Conservation (phyloP, 2,797 vertebrate genomes). For the Alca torda region DNA sequence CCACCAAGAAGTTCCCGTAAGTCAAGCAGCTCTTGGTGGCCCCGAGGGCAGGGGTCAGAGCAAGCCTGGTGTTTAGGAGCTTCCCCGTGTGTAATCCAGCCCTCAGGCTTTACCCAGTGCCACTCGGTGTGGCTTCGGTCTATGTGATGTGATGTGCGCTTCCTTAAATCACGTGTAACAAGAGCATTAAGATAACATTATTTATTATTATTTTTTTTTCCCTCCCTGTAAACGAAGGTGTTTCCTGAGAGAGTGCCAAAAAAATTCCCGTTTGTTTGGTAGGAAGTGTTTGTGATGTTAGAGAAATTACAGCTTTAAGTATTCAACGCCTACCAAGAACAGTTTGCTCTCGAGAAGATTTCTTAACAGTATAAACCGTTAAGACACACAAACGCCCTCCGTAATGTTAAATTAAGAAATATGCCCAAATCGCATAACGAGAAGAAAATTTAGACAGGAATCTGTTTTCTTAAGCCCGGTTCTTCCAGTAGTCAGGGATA, state of each 20-base stretch:
- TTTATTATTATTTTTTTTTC: not conserved
- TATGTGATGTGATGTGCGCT: not conserved
- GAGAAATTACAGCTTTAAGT: not conserved
- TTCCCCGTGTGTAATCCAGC: not conserved
- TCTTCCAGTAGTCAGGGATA: not conserved
- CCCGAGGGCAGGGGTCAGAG: not conserved
- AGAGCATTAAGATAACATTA: not conserved
- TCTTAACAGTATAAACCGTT: not conserved
- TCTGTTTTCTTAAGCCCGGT: not conserved
- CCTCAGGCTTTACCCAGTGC: not conserved
- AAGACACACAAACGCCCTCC: not conserved
- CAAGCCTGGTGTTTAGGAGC: not conserved
- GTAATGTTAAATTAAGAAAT: not conserved
- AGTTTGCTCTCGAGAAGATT: not conserved
- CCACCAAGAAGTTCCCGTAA: not conserved
- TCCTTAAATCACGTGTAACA: not conserved
- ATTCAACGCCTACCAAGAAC: not conserved
- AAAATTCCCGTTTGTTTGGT: not conserved
- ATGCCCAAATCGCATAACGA: accelerated
- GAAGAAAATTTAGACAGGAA: not conserved
- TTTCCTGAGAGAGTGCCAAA: conserved; percentile 33
- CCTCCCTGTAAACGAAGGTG: not conserved
- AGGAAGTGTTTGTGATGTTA: conserved; percentile 23
- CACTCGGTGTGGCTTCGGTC: not conserved
- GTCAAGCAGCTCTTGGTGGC: not conserved